Conservation (phyloP, 2,888 invertebrate genomes). For the Dimorphilus gyrociliatus region DNA sequence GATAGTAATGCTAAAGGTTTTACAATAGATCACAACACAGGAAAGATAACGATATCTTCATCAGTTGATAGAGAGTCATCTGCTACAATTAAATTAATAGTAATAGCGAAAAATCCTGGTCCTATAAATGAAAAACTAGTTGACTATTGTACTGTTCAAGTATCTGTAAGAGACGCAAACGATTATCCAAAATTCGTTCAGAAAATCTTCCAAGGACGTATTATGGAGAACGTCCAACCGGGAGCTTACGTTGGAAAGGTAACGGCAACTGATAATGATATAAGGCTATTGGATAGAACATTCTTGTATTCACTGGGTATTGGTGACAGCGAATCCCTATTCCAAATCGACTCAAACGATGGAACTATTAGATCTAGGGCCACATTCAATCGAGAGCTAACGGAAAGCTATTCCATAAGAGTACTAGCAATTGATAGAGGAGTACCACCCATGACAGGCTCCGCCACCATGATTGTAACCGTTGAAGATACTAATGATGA, state of each 20-base stretch:
- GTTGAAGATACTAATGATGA: slow-evolving; percentile 81
- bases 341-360: slow-evolving; percentile 13
- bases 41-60: slow-evolving; percentile 64
- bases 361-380: slow-evolving; percentile 9
- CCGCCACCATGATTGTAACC: slow-evolving; percentile 60
- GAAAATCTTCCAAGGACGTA: slow-evolving; percentile 54
- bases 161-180: slow-evolving; percentile 84
- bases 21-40: slow-evolving; percentile 58
- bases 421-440: slow-evolving; percentile 58
- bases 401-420: slow-evolving; percentile 61
- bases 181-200: slow-evolving; percentile 84
- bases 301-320: slow-evolving; percentile 20
- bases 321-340: slow-evolving; percentile 16
- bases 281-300: slow-evolving; percentile 12
- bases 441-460: slow-evolving; percentile 46
- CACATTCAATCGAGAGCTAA: slow-evolving; percentile 55
- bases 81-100: slow-evolving; percentile 46
- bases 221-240: slow-evolving; percentile 69
- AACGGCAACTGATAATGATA: slow-evolving; percentile 47
- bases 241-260: slow-evolving; percentile 66
- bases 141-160: slow-evolving; percentile 79
- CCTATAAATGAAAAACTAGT: slow-evolving; percentile 86
- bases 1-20: slow-evolving; percentile 83
- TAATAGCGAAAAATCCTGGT: slow-evolving; percentile 83
- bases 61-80: slow-evolving; percentile 21